Conservation (phyloP, 2,888 invertebrate genomes). For the Lepidonotus clava region DNA sequence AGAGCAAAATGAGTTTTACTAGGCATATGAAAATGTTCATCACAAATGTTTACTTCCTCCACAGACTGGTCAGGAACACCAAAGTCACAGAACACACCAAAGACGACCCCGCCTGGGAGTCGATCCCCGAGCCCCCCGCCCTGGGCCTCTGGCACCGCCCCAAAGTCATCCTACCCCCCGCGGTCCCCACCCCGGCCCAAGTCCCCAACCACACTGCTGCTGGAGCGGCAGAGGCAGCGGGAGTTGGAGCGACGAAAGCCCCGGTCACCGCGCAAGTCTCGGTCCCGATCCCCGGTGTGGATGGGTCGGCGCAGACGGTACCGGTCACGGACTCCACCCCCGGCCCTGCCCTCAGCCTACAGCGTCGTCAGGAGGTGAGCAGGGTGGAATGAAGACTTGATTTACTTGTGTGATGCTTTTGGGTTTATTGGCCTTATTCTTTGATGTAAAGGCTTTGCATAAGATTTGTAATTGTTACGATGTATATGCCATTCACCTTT, state of each 20-base stretch:
- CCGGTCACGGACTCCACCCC: background rate
- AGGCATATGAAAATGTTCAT: too few relatives aligned
- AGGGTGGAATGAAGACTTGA: too few relatives aligned
- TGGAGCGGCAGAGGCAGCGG: background rate
- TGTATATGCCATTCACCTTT: too few relatives aligned
- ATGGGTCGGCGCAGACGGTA: background rate
- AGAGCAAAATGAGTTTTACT: too few relatives aligned
- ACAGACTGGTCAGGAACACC: too few relatives aligned
- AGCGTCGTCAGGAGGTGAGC: constrained; percentile 12
- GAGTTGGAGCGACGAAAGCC: background rate
- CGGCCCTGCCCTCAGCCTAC: constrained; percentile 15
- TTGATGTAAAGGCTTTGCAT: too few relatives aligned
- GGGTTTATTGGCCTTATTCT: too few relatives aligned
- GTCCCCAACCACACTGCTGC: background rate
- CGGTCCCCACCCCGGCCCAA: background rate
- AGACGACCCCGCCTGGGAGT: background rate
- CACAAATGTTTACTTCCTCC: too few relatives aligned
- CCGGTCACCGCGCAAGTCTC: constrained; percentile 24
- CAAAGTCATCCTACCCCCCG: constrained; percentile 10
- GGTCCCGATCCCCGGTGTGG: constrained; percentile 53
- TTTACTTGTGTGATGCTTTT: too few relatives aligned
- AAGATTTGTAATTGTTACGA: too few relatives aligned
- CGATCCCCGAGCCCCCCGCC: background rate
- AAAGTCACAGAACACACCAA: too few relatives aligned
- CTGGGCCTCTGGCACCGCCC: background rate